Conservation (phyloP, 2,888 invertebrate species). For the Drosophila monieri region DNA sequence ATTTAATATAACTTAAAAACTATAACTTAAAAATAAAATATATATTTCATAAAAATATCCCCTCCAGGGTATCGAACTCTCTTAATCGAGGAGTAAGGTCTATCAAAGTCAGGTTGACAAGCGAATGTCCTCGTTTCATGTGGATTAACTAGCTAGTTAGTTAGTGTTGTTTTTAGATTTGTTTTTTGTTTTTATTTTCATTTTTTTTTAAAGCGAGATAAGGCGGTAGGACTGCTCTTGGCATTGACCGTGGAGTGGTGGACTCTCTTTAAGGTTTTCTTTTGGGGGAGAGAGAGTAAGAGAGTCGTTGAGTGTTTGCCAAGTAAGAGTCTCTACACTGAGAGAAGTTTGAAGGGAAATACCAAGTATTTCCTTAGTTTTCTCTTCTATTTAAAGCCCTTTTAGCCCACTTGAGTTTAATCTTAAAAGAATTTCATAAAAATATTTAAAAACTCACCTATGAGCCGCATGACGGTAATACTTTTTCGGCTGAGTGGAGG, state of each 20-base stretch:
- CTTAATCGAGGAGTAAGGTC: neutral
- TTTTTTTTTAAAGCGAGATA: slow-evolving; percentile 43
- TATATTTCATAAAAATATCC: neutral
- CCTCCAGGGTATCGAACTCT: neutral
- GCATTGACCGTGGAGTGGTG: slow-evolving; percentile 49
- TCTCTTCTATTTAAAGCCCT: too few species aligned
- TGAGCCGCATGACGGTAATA: slow-evolving; percentile 84
- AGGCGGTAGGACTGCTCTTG: slow-evolving; percentile 57
- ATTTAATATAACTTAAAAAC: too few species aligned
- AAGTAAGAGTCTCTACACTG: slow-evolving; percentile 5
- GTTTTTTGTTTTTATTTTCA: slow-evolving; percentile 31
- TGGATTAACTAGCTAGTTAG: slow-evolving; percentile 31
- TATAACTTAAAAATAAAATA: neutral
- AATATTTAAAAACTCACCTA: slow-evolving; percentile 76
- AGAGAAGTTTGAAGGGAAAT: neutral
- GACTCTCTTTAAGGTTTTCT: slow-evolving; percentile 9
- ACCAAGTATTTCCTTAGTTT: too few species aligned
- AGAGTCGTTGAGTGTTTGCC: neutral
- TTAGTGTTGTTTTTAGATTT: slow-evolving; percentile 17
- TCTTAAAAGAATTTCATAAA: too few species aligned
- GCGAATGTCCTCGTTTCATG: slow-evolving; percentile 23
- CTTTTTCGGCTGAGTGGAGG: slow-evolving; percentile 75
- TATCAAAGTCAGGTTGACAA: slow-evolving; percentile 34
- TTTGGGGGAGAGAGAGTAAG: neutral
- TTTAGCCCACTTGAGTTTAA: too few species aligned